Percentiles rank a stretch among this genome's conserved stretches.
phyloP scores from a whole-genome alignment of 2,113 vertebrate genomes.

The Tringa solitaria region DNA sequence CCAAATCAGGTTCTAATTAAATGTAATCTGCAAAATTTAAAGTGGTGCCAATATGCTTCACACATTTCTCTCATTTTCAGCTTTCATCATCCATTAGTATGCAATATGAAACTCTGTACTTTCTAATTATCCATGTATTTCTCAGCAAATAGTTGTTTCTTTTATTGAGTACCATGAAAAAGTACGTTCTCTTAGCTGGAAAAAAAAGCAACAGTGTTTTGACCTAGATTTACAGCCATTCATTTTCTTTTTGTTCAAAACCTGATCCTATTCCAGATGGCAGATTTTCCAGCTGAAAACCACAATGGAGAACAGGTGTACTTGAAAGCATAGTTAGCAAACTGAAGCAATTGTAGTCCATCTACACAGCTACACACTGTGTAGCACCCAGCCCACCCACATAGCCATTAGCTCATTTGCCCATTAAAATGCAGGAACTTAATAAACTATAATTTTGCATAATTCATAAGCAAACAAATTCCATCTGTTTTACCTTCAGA shows the following conservation, averaged over 20 bases:
- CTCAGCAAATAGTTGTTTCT: neutral
- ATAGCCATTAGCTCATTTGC: neutral
- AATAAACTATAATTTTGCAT: slow-evolving; percentile 49
- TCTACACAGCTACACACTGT: neutral
- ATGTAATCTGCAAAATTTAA: slow-evolving; percentile 5
- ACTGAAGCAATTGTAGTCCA: neutral
- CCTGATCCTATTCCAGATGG: slow-evolving; percentile 2
- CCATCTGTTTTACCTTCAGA: slow-evolving; percentile 44
- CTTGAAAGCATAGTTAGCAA: neutral
- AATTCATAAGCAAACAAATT: slow-evolving; percentile 51
- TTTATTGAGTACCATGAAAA: neutral
- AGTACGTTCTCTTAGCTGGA: neutral
- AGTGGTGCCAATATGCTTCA: neutral
- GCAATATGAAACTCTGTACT: neutral
- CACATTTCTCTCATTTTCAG: neutral
- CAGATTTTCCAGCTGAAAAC: slow-evolving; percentile 46
- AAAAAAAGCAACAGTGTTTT: neutral
- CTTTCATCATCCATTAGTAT: neutral
- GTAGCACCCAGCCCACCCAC: neutral
- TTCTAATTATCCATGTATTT: neutral
- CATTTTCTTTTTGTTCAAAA: neutral
- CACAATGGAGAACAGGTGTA: slow-evolving; percentile 39
- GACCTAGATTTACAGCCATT: neutral
- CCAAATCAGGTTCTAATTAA: neutral
- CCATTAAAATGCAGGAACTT: slow-evolving; percentile 19